Evolutionary conservation across 2,888 invertebrate genomes (phyloP), one percentile per base, ranked within the genome.

Genomic region (Terebella lapidaria): DNA sequence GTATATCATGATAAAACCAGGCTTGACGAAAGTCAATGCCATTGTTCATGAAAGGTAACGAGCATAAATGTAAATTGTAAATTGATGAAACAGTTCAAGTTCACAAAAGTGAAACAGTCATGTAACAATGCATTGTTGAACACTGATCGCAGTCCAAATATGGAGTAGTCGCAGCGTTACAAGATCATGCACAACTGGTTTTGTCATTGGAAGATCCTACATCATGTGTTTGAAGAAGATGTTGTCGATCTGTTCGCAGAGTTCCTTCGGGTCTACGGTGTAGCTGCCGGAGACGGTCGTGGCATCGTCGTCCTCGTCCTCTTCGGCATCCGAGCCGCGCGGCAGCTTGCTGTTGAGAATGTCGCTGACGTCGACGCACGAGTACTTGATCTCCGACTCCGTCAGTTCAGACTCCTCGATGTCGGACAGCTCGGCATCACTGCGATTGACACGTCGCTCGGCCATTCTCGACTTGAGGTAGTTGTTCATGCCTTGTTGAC

Each of bases 231-330:
- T 72, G 67, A 76, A 77, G 67, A 77, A 76, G 18, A 77, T 66
- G 47, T 77, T 70, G 59, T 77, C 75, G 54, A 77, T 77, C 61
- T 77, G 75, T 59, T 76, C 70, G 54, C 74, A 73, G 59, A 77
- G 64, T 54, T 77, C 76, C 47, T 77, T 74, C 0, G 77, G 75
- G 65, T 77, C 75, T 52, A 77, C 76, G 2, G 74, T 74, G 64
- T 76, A 76, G 62, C 75, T 75, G 4, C 76, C 75, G 3, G 76
- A 77, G 3, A 75, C 76, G 10, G 59, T 56, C 4, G 59, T 56
- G n/a, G 53, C 22, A 5, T 25, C 42, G 46, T 46, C 56, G 24
- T 55, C 59, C n/a, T 59, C 56, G n/a, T 57, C 57, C 3, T 45
- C 56, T 15, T 49, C 49, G 49, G 26, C 27, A 28, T 28, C 26